A percentile compares a stretch with the other conserved stretches of the same genome.
Conservation (phyloP, 2,888 invertebrate species). For the Phyllotreta striolata region DNA sequence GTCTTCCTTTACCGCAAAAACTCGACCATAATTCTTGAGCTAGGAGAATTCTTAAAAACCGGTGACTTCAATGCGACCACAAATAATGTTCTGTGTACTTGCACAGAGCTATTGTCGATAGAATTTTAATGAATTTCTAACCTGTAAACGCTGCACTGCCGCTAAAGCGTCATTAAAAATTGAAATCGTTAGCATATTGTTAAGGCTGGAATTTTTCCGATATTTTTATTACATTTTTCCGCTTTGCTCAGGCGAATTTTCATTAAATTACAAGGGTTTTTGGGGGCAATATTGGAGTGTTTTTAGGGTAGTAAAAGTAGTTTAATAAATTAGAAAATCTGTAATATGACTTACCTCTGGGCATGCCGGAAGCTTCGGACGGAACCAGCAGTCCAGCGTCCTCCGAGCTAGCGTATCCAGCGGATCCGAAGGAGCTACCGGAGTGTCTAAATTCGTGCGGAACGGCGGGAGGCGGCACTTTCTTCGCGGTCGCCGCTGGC, state of each 20-base stretch:
- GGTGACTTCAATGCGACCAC: slow-evolving; percentile 32
- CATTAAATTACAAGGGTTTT: too few species aligned
- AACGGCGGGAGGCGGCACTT: slow-evolving; percentile 89
- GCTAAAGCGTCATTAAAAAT: neutral
- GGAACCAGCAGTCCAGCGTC: slow-evolving; percentile 75
- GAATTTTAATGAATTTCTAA: slow-evolving; percentile 30
- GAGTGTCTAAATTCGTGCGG: slow-evolving; percentile 84
- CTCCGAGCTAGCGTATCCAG: slow-evolving; percentile 80
- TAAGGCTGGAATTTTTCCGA: neutral
- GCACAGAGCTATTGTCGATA: slow-evolving; percentile 26
- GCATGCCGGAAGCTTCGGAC: slow-evolving; percentile 60
- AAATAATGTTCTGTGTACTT: slow-evolving; percentile 35
- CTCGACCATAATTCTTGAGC: slow-evolving; percentile 31
- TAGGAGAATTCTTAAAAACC: slow-evolving; percentile 32
- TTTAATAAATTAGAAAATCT: too few species aligned
- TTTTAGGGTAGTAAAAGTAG: too few species aligned
- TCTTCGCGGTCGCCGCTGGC: slow-evolving; percentile 86
- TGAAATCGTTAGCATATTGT: slow-evolving; percentile 7
- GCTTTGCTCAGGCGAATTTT: too few species aligned
- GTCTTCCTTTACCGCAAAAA: slow-evolving; percentile 35
- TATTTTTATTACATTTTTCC: too few species aligned
- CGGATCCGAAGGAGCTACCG: slow-evolving; percentile 80
- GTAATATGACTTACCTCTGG: slow-evolving; percentile 53
- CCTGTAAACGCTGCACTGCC: neutral
- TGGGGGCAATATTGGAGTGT: too few species aligned